Evolutionary conservation across 2,113 vertebrate species (phyloP).

Genomic region (Gopherus flavomarginatus): DNA sequence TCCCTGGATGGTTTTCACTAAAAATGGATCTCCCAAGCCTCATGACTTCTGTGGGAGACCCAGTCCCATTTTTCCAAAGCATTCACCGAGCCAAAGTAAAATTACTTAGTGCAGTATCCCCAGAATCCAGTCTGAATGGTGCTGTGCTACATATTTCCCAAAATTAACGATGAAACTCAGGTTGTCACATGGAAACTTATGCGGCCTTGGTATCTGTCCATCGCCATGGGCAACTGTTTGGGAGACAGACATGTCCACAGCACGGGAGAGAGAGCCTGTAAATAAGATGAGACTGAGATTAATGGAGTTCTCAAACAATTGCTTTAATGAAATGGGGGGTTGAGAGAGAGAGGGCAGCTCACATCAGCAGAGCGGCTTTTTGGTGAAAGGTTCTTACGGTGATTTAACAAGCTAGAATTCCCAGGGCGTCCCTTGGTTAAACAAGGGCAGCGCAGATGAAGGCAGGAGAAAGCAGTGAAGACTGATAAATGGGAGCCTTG

Average conservation of each 20-base stretch:
- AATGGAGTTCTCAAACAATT: background rate
- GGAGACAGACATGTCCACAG: background rate
- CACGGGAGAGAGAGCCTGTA: background rate
- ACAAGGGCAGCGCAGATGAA: background rate
- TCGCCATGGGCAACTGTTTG: background rate
- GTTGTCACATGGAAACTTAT: background rate
- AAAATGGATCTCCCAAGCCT: background rate
- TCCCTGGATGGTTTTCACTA: fast-evolving
- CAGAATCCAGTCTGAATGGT: background rate
- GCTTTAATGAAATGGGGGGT: background rate
- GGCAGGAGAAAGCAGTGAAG: background rate
- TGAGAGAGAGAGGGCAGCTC: background rate
- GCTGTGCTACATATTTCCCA: background rate
- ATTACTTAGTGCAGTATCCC: background rate
- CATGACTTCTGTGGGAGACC: background rate
- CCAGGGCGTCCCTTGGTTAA: background rate
- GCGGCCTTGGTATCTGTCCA: background rate
- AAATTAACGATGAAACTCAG: background rate
- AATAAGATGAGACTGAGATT: background rate
- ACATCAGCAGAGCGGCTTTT: background rate
- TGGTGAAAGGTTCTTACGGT: background rate
- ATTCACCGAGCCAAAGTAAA: background rate
- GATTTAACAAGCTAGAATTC: background rate
- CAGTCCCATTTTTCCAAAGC: fast-evolving
- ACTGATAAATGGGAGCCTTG: background rate